These are phyloP conservation scores for Lepisosteus osseus DNA, from an alignment of 2,113 vertebrate genomes.

Conservation along the genomic window DNA sequence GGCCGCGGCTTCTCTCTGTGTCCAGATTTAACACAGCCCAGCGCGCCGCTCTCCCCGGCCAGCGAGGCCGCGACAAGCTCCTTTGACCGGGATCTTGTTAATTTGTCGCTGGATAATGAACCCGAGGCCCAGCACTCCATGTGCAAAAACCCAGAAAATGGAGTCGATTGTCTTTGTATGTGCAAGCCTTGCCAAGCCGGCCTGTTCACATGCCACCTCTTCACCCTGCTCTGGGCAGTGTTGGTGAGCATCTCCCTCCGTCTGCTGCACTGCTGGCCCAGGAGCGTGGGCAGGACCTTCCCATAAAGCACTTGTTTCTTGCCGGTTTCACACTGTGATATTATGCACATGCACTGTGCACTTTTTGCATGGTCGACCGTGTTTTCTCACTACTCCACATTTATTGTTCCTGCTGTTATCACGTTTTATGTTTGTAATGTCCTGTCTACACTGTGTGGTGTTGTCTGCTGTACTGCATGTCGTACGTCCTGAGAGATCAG, in stretches of 20 bases:
- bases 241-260: constrained; percentile 33
- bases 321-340: too few species aligned
- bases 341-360: too few species aligned
- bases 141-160: constrained; percentile 68
- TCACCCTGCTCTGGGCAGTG: constrained; percentile 53
- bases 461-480: too few species aligned
- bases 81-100: constrained; percentile 60
- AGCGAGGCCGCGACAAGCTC: constrained; percentile 56
- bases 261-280: not conserved
- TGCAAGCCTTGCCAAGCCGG: constrained; percentile 61
- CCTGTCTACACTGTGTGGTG: too few species aligned
- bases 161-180: constrained; percentile 79
- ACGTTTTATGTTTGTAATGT: too few species aligned
- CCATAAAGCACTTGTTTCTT: too few species aligned
- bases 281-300: too few species aligned
- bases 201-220: constrained; percentile 61
- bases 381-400: too few species aligned
- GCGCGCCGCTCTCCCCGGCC: constrained; percentile 52
- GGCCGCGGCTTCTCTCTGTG: constrained; percentile 42
- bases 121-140: constrained; percentile 58
- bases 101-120: constrained; percentile 73
- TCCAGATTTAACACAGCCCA: constrained; percentile 68
- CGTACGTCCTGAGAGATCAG: too few species aligned
- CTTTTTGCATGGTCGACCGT: too few species aligned
- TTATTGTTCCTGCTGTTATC: too few species aligned